phyloP scores from a whole-genome alignment of 2,888 invertebrate genomes.

The Mechanitis mazaeus region DNA sequence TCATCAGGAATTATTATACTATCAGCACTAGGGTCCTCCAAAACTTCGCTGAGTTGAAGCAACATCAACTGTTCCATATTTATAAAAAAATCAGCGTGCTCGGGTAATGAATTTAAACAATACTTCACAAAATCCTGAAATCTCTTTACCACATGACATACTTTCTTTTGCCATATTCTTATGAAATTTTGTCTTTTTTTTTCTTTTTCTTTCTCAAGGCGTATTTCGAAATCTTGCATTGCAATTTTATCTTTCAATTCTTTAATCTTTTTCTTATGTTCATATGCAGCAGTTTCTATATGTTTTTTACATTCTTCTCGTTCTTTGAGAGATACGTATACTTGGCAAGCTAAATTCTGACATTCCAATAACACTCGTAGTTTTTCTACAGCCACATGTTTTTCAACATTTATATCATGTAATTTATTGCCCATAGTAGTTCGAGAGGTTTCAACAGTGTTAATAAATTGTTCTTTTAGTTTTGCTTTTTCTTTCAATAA shows the following conservation, averaged over 20 bases:
- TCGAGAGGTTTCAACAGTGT: slow-evolving; percentile 39
- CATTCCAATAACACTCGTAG: slow-evolving; percentile 50
- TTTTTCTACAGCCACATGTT: slow-evolving; percentile 57
- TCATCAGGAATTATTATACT: slow-evolving; percentile 51
- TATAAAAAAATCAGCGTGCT: slow-evolving; percentile 63
- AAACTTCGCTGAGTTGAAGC: slow-evolving; percentile 51
- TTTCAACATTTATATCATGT: slow-evolving; percentile 59
- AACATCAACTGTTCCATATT: slow-evolving; percentile 66
- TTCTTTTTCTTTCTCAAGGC: slow-evolving; percentile 45
- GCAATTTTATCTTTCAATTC: slow-evolving; percentile 41
- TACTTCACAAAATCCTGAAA: slow-evolving; percentile 62
- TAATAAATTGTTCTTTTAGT: slow-evolving; percentile 47
- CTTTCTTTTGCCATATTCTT: slow-evolving; percentile 56
- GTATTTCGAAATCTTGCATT: slow-evolving; percentile 49
- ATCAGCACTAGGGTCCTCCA: slow-evolving; percentile 47
- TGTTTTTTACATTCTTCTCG: slow-evolving; percentile 51
- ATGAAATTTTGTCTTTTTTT: slow-evolving; percentile 42
- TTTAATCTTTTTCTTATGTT: slow-evolving; percentile 51
- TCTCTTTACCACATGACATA: slow-evolving; percentile 59
- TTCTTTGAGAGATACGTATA: slow-evolving; percentile 66
- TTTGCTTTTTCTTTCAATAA: slow-evolving; percentile 43
- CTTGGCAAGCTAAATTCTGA: slow-evolving; percentile 64
- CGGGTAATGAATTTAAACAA: slow-evolving; percentile 54
- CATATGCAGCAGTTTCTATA: slow-evolving; percentile 39
- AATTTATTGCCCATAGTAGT: slow-evolving; percentile 37